Percentiles rank a stretch among this genome's conserved stretches.
Evolutionary conservation across 53 echinoderm and acorn worm species (phyloP).

Genomic region (Crossaster papposus): DNA sequence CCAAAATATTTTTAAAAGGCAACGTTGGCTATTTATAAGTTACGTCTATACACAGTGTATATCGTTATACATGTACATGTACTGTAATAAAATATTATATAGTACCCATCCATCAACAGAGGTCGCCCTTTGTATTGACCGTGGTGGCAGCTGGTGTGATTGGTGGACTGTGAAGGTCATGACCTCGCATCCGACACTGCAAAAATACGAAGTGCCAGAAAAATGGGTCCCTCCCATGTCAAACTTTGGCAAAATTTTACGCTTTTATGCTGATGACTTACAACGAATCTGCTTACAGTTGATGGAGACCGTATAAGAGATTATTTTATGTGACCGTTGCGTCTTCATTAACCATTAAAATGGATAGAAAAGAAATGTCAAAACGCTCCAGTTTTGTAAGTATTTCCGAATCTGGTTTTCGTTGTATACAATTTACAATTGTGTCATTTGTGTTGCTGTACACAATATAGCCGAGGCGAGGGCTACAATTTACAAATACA

Average conservation of each 20-base stretch:
- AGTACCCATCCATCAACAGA: neutral
- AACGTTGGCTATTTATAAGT: no score
- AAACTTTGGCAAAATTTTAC: neutral
- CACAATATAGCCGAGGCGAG: no score
- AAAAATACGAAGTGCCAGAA: slow-evolving; percentile 36
- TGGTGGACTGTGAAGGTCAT: slow-evolving; percentile 53
- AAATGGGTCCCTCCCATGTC: slow-evolving; percentile 50
- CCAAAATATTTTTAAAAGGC: no score
- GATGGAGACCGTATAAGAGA: neutral
- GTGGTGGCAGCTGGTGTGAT: neutral
- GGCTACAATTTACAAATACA: no score
- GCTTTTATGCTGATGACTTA: neutral
- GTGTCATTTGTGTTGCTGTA: no score
- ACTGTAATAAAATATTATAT: neutral
- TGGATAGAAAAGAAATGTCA: slow-evolving; percentile 64
- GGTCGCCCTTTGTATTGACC: slow-evolving; percentile 34
- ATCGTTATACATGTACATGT: no score
- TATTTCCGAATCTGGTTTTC: neutral
- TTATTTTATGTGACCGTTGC: neutral
- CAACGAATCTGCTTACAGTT: neutral
- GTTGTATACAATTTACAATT: no score
- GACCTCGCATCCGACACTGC: slow-evolving; percentile 40
- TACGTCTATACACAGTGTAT: no score
- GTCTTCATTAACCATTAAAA: neutral
- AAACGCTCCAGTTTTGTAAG: slow-evolving; percentile 75